phyloP scores from a whole-genome alignment of 1,140 invertebrate species.

The Drosophila varians region DNA sequence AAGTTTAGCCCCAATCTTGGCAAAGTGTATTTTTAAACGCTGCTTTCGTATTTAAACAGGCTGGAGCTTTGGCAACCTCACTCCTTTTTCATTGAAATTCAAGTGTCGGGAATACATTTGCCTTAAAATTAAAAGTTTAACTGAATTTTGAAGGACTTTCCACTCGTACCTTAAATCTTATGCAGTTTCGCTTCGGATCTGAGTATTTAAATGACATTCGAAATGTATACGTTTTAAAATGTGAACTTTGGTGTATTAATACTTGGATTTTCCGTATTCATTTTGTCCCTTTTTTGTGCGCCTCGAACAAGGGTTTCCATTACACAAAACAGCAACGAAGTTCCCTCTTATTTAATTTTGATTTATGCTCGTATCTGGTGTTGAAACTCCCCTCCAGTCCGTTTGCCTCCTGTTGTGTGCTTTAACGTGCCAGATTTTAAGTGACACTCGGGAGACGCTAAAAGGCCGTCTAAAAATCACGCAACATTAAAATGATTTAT shows the following conservation, averaged over 20 bases:
- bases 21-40: not conserved
- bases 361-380: constrained; percentile 50
- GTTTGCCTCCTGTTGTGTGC: constrained; percentile 32
- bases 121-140: not conserved
- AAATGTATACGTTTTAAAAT: constrained; percentile 13
- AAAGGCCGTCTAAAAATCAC: constrained; percentile 80
- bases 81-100: not conserved
- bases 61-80: not conserved
- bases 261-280: constrained; percentile 13
- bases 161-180: no score
- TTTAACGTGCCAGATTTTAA: constrained; percentile 79
- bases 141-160: no score
- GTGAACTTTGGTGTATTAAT: constrained; percentile 23
- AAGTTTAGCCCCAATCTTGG: constrained; percentile 42
- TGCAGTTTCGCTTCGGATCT: no score
- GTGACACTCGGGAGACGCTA: constrained; percentile 76
- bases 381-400: constrained; percentile 32
- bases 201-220: constrained; percentile 14
- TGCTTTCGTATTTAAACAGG: constrained; percentile 6
- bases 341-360: constrained; percentile 45
- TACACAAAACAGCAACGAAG: constrained; percentile 23
- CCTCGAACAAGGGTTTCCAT: constrained; percentile 33
- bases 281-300: constrained; percentile 1
- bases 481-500: constrained; percentile 80
- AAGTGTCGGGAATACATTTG: not conserved